Evolutionary conservation across 1,140 invertebrate species (phyloP).

Genomic region (Atta colombica): DNA sequence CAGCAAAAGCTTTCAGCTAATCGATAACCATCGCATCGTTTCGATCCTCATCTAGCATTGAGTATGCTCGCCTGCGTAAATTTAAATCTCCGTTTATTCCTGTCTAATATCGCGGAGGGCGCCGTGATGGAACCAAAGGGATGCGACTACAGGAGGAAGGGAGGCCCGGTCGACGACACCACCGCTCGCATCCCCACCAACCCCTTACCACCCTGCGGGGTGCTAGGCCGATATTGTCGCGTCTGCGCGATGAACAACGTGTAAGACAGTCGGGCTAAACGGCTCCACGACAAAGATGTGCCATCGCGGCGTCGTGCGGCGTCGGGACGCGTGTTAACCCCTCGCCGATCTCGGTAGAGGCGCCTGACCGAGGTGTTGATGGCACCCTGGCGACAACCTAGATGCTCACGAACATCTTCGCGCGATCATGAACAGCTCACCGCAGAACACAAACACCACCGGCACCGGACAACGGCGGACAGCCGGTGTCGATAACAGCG

Average conservation of each 20-base stretch:
- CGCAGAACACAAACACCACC: constrained; percentile 78
- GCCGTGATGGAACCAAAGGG: constrained; percentile 33
- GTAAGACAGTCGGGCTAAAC: constrained; percentile 60
- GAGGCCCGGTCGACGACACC: constrained; percentile 49
- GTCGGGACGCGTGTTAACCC: constrained; percentile 73
- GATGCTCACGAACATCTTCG: neutral
- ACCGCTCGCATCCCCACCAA: constrained; percentile 49
- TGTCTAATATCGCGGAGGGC: constrained; percentile 1
- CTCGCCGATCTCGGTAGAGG: constrained; percentile 30
- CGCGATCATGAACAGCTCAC: constrained; percentile 80
- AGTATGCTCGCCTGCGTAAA: constrained; percentile 1
- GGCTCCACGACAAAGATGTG: constrained; percentile 37
- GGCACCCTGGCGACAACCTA: constrained; percentile 20
- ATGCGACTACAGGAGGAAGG: constrained; percentile 44
- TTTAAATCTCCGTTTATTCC: constrained; percentile 67
- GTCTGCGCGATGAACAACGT: constrained; percentile 61
- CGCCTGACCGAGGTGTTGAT: constrained; percentile 45
- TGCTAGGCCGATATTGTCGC: constrained; percentile 77
- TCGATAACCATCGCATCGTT: constrained; percentile 1
- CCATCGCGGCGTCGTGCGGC: constrained; percentile 43
- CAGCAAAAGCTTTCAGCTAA: neutral
- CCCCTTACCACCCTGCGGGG: constrained; percentile 60
- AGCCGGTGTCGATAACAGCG: constrained; percentile 82
- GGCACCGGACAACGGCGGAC: constrained; percentile 65
- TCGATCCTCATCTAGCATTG: constrained; percentile 7